These are phyloP conservation scores for Cosmia trapezina DNA, from an alignment of 2,888 invertebrate genomes.

Conservation along the genomic window DNA sequence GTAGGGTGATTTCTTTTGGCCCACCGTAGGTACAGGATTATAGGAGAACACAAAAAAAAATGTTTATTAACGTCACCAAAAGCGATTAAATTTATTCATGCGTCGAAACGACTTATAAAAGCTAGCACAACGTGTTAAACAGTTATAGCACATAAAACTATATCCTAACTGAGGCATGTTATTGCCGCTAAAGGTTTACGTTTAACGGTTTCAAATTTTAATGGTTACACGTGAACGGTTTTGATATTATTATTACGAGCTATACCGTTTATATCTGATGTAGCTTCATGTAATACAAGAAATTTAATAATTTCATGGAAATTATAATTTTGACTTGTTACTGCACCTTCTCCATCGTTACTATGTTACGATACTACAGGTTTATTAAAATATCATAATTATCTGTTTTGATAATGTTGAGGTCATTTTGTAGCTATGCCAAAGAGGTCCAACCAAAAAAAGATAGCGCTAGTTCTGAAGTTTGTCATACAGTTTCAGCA, in stretches of 20 bases:
- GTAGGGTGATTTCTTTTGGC: too few relatives aligned
- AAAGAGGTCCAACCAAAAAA: too few relatives aligned
- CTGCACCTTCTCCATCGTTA: neutral
- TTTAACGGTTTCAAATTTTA: constrained; percentile 54
- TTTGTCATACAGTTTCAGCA: neutral
- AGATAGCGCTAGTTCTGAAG: neutral
- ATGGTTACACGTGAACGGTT: constrained; percentile 54
- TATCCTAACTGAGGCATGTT: constrained; percentile 62
- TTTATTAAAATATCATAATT: neutral
- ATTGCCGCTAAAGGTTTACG: constrained; percentile 63
- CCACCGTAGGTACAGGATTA: neutral
- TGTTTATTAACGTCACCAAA: constrained; percentile 13
- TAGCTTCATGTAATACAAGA: constrained; percentile 6
- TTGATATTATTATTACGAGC: constrained; percentile 53
- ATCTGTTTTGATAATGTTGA: neutral
- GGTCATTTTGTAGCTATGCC: neutral
- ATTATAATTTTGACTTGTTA: neutral
- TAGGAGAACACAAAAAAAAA: constrained; percentile 10
- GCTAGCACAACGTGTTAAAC: constrained; percentile 56
- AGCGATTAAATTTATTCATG: constrained; percentile 58
- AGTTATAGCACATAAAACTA: constrained; percentile 66
- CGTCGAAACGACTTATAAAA: constrained; percentile 51
- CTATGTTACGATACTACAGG: neutral
- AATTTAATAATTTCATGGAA: neutral
- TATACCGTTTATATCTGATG: constrained; percentile 37